Conservation (phyloP, 2,888 invertebrate species). For the Campaea margaritaria region DNA sequence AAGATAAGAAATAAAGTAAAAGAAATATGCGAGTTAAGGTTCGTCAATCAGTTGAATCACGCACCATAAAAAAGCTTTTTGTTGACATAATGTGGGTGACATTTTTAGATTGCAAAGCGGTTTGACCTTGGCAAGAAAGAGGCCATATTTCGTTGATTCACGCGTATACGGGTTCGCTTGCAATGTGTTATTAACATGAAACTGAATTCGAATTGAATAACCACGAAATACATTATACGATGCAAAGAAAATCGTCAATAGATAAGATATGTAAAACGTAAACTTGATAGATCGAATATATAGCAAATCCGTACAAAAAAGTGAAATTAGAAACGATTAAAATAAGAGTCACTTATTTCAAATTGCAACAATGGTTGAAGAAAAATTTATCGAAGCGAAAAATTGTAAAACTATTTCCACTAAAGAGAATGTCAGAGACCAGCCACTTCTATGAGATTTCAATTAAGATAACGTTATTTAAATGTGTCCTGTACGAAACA, state of each 20-base stretch:
- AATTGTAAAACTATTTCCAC: constrained; percentile 24
- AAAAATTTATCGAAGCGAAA: constrained; percentile 18
- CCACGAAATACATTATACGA: neutral
- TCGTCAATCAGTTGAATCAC: constrained; percentile 21
- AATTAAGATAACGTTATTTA: constrained; percentile 70
- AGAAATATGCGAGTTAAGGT: constrained; percentile 5
- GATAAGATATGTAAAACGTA: no score
- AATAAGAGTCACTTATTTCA: neutral
- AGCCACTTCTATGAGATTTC: constrained; percentile 57
- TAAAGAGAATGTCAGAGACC: constrained; percentile 41
- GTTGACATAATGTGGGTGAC: constrained; percentile 22
- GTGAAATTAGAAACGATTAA: neutral
- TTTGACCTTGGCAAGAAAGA: constrained; percentile 19
- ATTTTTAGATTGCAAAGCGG: constrained; percentile 19
- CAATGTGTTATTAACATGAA: neutral
- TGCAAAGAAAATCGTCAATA: neutral
- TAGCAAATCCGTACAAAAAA: no score
- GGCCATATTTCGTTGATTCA: constrained; percentile 2
- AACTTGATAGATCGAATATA: no score
- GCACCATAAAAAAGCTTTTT: constrained; percentile 19
- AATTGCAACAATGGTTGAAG: constrained; percentile 9
- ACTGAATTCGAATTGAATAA: neutral
- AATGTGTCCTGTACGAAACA: constrained; percentile 66
- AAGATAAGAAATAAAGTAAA: constrained; percentile 8
- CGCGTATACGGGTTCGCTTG: neutral